Conservation (phyloP, 2,888 invertebrate genomes). For the Desoria tigrina region DNA sequence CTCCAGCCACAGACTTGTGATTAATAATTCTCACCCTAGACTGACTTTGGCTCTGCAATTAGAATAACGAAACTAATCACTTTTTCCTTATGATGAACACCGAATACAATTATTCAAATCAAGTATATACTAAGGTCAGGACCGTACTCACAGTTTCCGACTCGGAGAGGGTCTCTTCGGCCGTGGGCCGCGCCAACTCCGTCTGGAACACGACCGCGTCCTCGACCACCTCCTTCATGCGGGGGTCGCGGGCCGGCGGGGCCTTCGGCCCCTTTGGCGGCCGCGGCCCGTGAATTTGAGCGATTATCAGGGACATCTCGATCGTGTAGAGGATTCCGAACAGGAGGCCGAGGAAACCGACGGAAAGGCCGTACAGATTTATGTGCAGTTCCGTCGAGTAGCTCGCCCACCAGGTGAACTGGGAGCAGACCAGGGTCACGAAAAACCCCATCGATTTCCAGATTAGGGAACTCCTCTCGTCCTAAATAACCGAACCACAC, state of each 20-base stretch:
- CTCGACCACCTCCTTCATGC: neutral
- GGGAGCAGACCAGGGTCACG: constrained; percentile 5
- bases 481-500: no score
- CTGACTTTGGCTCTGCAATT: neutral
- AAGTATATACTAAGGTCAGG: no score
- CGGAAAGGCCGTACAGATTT: constrained; percentile 15
- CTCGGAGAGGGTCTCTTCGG: no score
- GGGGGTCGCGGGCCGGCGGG: constrained; percentile 2
- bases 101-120: no score
- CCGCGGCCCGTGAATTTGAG: constrained; percentile 5
- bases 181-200: neutral
- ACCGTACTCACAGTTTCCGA: no score
- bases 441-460: constrained; percentile 8
- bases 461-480: neutral
- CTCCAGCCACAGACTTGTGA: constrained; percentile 5
- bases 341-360: constrained; percentile 12
- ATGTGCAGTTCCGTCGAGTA: constrained; percentile 12
- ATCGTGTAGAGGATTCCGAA: constrained; percentile 16
- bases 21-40: neutral
- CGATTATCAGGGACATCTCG: constrained; percentile 13
- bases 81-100: no score
- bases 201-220: neutral
- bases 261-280: no score
- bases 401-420: constrained; percentile 18
- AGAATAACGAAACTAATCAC: no score